phyloP scores from a whole-genome alignment of 2,113 vertebrate species.

The Anoura caudifer region DNA sequence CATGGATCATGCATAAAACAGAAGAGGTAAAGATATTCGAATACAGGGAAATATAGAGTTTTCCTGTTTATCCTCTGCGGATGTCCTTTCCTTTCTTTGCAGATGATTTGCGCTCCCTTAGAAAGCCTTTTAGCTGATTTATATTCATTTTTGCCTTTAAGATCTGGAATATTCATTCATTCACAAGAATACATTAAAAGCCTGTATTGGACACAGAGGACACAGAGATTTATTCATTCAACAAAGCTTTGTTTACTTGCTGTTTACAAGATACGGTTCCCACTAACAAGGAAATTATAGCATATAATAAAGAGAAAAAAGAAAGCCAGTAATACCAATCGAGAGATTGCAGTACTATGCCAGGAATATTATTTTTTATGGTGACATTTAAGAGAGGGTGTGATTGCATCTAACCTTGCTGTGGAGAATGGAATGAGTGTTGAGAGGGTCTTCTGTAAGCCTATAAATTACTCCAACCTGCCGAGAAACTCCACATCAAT shows the following conservation, averaged over 20 bases:
- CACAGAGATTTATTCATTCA: not conserved
- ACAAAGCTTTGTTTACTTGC: not conserved
- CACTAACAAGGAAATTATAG: not conserved
- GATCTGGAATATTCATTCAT: not conserved
- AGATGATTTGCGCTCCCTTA: not conserved
- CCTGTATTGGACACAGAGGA: not conserved
- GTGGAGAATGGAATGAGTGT: not conserved
- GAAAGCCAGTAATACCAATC: not conserved
- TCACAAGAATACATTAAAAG: not conserved
- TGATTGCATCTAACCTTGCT: not conserved
- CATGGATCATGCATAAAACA: not conserved
- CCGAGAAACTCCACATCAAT: not conserved
- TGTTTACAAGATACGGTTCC: not conserved
- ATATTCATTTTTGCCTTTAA: not conserved
- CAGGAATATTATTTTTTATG: not conserved
- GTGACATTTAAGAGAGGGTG: not conserved
- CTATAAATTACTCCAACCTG: not conserved
- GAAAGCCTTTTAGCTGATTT: not conserved
- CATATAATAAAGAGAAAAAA: not conserved
- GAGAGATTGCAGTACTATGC: not conserved
- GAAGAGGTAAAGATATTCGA: not conserved
- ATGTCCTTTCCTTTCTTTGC: not conserved
- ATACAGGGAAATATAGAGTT: not conserved
- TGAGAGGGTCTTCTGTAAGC: not conserved
- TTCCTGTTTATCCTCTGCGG: not conserved